Conservation (phyloP, 2,797 vertebrate species). For the Ficedula albicollis region DNA sequence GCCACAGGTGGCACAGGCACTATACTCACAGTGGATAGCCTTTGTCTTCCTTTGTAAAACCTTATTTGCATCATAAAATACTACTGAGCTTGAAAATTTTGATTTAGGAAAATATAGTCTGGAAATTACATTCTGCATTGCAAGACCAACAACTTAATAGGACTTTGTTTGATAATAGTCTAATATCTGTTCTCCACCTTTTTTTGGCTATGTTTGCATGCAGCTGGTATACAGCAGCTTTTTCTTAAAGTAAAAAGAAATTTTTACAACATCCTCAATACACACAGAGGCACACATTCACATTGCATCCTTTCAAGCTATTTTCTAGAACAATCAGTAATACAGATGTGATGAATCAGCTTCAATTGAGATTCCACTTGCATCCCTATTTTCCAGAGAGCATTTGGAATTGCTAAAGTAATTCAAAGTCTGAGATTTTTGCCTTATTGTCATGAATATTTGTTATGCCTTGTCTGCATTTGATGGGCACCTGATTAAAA, state of each 20-base stretch:
- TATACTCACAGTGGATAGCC: neutral
- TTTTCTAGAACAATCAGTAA: neutral
- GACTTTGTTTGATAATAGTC: neutral
- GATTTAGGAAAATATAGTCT: neutral
- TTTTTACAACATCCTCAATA: neutral
- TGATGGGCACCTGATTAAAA: conserved; percentile 11
- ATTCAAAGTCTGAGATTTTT: conserved; percentile 15
- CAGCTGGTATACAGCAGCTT: neutral
- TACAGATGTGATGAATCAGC: neutral
- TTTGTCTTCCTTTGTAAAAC: neutral
- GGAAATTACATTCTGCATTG: neutral
- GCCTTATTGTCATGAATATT: conserved; percentile 10
- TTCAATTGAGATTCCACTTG: neutral
- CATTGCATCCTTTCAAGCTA: neutral
- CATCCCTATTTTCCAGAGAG: conserved; percentile 26
- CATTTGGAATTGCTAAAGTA: conserved; percentile 15
- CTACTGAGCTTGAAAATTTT: neutral
- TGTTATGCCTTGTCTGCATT: neutral
- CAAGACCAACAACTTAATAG: neutral
- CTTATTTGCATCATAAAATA: neutral
- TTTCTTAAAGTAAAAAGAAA: neutral
- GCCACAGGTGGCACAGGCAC: neutral
- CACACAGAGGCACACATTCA: neutral
- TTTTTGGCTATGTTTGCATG: neutral
- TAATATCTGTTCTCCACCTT: neutral